Conservation (phyloP, 1,140 invertebrate species). For the Heliconius hermathena region DNA sequence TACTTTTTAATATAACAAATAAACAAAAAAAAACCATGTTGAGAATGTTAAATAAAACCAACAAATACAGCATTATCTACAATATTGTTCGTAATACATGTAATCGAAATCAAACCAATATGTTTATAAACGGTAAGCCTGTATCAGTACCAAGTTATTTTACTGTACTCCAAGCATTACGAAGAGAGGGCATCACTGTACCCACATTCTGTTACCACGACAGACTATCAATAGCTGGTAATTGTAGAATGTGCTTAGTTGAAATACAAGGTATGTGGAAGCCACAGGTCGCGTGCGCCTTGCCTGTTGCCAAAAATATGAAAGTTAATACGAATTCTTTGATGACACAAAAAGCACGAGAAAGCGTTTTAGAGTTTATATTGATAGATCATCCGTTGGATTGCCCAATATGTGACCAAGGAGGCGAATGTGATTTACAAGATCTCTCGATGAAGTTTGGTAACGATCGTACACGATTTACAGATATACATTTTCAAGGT, state of each 20-base stretch:
- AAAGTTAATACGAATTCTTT: conserved; percentile 87
- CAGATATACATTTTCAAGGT: conserved; percentile 95
- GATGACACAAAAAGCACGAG: conserved; percentile 88
- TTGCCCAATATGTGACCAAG: conserved; percentile 99
- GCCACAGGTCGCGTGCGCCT: conserved; percentile 90
- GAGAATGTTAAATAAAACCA: background rate
- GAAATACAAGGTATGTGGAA: conserved; percentile 88
- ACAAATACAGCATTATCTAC: background rate
- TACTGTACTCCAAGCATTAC: conserved; percentile 63
- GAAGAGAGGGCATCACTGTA: conserved; percentile 51
- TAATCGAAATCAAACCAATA: conserved; percentile 35
- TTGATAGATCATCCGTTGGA: conserved; percentile 99
- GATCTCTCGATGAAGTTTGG: conserved; percentile 99
- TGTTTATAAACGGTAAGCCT: conserved; percentile 66
- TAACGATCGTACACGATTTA: conserved; percentile 95
- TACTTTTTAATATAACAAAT: background rate
- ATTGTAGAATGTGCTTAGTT: conserved; percentile 91
- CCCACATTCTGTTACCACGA: conserved; percentile 84
- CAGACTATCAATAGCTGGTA: conserved; percentile 89
- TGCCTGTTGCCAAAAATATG: conserved; percentile 89
- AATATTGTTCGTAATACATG: background rate
- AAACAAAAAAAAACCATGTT: background rate
- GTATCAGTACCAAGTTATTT: conserved; percentile 64
- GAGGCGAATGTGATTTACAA: conserved; percentile 98
- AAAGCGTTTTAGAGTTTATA: conserved; percentile 99